Conservation (phyloP, 2,797 vertebrate genomes). For the Morus bassanus region DNA sequence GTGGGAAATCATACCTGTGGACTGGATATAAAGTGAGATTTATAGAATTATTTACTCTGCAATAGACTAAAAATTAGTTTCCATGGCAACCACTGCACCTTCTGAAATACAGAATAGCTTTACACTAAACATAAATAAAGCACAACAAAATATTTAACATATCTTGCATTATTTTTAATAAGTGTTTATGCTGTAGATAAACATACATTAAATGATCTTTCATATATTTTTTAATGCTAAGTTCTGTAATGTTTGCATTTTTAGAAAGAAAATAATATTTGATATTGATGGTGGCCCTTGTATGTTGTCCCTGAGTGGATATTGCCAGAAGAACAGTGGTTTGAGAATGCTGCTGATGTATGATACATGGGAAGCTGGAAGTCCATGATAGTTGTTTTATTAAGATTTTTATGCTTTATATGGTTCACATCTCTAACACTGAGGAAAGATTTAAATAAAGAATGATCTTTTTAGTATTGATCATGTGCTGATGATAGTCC, state of each 20-base stretch:
- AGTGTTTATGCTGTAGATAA: background rate
- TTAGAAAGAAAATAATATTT: background rate
- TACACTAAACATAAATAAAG: slow-evolving; percentile 2
- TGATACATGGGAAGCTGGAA: background rate
- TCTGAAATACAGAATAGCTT: slow-evolving; percentile 12
- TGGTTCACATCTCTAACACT: background rate
- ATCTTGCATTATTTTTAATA: slow-evolving; percentile 1
- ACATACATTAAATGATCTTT: background rate
- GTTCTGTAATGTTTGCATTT: background rate
- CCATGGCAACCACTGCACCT: slow-evolving; percentile 41
- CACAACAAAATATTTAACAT: background rate
- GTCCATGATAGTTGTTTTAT: background rate
- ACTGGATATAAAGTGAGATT: slow-evolving; percentile 39
- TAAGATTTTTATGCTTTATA: background rate
- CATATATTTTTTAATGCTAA: background rate
- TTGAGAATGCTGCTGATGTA: background rate
- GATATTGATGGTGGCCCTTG: background rate
- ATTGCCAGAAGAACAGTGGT: background rate
- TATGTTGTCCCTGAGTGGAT: background rate
- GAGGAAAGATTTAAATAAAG: background rate
- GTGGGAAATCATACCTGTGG: slow-evolving; percentile 25
- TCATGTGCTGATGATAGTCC: background rate
- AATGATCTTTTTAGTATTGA: background rate
- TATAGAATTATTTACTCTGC: slow-evolving; percentile 53
- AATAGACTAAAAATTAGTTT: slow-evolving; percentile 61